Base-by-base conservation (phyloP, 2,113 vertebrate genomes). In the Phylloscopus trochilus region DNA sequence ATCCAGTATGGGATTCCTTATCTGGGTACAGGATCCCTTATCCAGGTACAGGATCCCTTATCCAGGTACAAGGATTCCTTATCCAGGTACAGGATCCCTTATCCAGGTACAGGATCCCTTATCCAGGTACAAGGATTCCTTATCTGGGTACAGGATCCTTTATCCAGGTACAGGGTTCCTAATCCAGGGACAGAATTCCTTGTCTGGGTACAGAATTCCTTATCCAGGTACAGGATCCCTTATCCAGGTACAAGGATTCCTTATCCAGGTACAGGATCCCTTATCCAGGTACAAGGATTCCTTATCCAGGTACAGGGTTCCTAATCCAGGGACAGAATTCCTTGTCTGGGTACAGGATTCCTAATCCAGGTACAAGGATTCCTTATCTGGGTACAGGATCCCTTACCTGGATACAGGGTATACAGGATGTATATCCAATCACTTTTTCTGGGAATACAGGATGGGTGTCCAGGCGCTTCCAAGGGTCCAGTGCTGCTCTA, bases 71-170 rank as follows among this genome's bases (percentile, higher is more conserved):
- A 37, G 15, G 3, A 53, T 41, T 41, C 26, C 26, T 13, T 47
- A 37, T 14, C 15, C 3, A 12, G 44, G 27, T 24, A 6, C 20
- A 30, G 55, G 10, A 51, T 28, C 1, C 13, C n/a, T 15, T 28
- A 16, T 11, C 52, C 6, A 15, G 7, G 10, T 15, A 14, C 6
- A 35, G 24, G 3, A 68, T 39, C 3, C 27, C 7, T 39, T 39
- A 39, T 27, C 58, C 2, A 3, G 23, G 35, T 11, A 37, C 53
- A 97, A 97, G 98, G 73, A 98, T 98, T 46, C 99, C 99, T 15
- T 41, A 10, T 39, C 37, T 39, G n/a, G 39, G 39, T 22, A 31
- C 49, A 97, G 98, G 73, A 98, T 98, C 43, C 99, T 99, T 18
- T 58, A 58, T 11, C 59, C 13, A 27, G n/a, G 99, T 99, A 98